Base-by-base conservation (phyloP, 2,888 invertebrate species). In the Scaptomyza caliginosa region DNA sequence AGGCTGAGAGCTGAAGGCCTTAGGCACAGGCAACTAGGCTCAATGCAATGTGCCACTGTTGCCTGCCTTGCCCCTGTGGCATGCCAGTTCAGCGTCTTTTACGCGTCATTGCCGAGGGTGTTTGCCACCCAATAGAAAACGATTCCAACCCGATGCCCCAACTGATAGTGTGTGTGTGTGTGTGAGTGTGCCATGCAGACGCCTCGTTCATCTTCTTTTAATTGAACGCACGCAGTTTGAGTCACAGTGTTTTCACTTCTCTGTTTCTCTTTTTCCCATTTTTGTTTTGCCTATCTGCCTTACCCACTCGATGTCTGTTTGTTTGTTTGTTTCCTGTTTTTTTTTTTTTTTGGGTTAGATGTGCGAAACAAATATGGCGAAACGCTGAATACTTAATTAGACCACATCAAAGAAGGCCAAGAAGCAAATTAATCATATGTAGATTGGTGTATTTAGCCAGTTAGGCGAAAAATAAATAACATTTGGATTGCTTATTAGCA, bases 191-290 rank as follows among this genome's bases (percentile, higher is more conserved):
- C 57, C 46, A 43, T 42, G 45, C 49, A 45, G 36, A 55, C 38
- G 73, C 32, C 70, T 74, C 74, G 66, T 74, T 74, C 66, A 74
- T 74, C 70, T 74, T 70, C 77, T 51, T 66, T 75, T 76, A 76
- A 75, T 75, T 76, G 77, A 75, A 76, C 70, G 66, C 74, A 74
- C 74, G 60, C 58, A 56, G 40, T 60, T 51, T 57, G 48, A 40
- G 42, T 40, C 54, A 45, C 32, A 42, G 28, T 21, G 38, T 39
- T 49, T 43, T 40, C 17, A 34, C 32, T 19, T 8, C 39, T 24
- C n/a, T 8, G 5, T 7, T 1, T 5, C 24, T n/a, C 30, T n/a
- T 17, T 10, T 17, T 17, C 7, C 42, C 8, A 23, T 13, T 4
- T 42, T 11, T 8, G 11, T 40, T 19, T 1, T 32, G 2, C 4